These are phyloP conservation scores for Carabus problematicus DNA, from an alignment of 2,888 invertebrate species.

Conservation along the genomic window DNA sequence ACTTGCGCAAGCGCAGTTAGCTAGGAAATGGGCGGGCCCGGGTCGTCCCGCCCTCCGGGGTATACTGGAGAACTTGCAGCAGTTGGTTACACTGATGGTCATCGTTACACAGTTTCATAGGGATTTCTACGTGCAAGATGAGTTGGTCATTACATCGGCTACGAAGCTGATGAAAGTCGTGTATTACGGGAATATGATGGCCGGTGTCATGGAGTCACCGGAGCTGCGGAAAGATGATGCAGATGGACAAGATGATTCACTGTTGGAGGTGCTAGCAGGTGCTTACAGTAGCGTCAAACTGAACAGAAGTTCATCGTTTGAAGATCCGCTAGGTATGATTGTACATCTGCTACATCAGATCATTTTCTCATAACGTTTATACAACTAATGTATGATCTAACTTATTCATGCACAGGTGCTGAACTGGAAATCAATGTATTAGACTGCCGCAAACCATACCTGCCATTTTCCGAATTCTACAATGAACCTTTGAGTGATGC, in stretches of 20 bases:
- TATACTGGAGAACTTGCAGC: slow-evolving; percentile 81
- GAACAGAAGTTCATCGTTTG: slow-evolving; percentile 58
- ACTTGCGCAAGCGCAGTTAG: slow-evolving; percentile 79
- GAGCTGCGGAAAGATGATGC: slow-evolving; percentile 67
- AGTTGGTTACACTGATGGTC: slow-evolving; percentile 85
- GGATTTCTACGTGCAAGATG: slow-evolving; percentile 83
- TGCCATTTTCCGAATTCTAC: slow-evolving; percentile 91
- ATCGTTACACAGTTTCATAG: slow-evolving; percentile 77
- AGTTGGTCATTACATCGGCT: slow-evolving; percentile 81
- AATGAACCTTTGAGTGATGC: slow-evolving; percentile 92
- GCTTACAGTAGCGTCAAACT: slow-evolving; percentile 53
- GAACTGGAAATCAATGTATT: slow-evolving; percentile 78
- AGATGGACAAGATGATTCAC: slow-evolving; percentile 60
- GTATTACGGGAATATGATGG: slow-evolving; percentile 87
- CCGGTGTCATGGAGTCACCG: slow-evolving; percentile 75
- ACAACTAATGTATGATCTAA: neutral
- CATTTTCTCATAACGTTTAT: neutral
- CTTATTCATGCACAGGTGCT: slow-evolving; percentile 58
- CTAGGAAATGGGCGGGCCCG: slow-evolving; percentile 78
- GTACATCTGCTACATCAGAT: slow-evolving; percentile 45
- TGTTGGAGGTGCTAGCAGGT: slow-evolving; percentile 57
- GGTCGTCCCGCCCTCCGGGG: slow-evolving; percentile 66
- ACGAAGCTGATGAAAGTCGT: slow-evolving; percentile 89
- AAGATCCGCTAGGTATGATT: slow-evolving; percentile 66
- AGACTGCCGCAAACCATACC: slow-evolving; percentile 82